Evolutionary conservation across 2,888 invertebrate species (phyloP), one percentile per base, ranked within the genome.

Genomic region (Philonicus albiceps): DNA sequence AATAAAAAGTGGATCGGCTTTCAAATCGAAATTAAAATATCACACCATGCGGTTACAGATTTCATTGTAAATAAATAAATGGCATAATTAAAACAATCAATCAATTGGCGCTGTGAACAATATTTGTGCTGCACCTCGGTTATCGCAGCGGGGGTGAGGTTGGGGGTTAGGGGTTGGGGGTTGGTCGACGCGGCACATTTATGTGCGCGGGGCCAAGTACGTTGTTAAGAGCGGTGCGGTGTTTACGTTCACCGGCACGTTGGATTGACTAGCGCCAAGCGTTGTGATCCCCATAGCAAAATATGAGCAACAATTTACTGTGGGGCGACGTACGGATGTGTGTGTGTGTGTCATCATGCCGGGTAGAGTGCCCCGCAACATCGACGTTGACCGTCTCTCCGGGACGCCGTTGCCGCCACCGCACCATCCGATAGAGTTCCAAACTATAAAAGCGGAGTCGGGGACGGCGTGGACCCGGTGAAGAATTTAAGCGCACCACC

Each of bases 1-100:
- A 86, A 86, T 81, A 86, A 86, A 86, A 86, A 83, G 16, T 72
- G 86, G 34, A 86, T 86, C 53, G 73, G 73, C 73, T 86, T 81
- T 83, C 43, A 81, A 86, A 83, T 40, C 81, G 74, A 86, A 81
- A 86, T 86, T 86, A 86, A 86, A 86, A 86, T 86, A 86, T 86
- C 86, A 83, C 81, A 86, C 86, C 74, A 22, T 55, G 86, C 75
- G 86, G 86, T 86, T 86, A 55, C 86, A 84, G 86, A 86, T 86
- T 86, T 86, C 86, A 87, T 87, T 87, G 86, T 87, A 87, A 87
- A 87, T 85, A 87, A 87, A 87, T 87, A 85, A 87, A 87, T 87
- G 84, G 78, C 84, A 87, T 87, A 87, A 87, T 87, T 87, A 87
- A 86, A 87, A 87, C 86, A 87, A 87, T 87, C 86, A 87, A 85